phyloP scores from a whole-genome alignment of 2,797 vertebrate species.

The Enoplosus armatus region DNA sequence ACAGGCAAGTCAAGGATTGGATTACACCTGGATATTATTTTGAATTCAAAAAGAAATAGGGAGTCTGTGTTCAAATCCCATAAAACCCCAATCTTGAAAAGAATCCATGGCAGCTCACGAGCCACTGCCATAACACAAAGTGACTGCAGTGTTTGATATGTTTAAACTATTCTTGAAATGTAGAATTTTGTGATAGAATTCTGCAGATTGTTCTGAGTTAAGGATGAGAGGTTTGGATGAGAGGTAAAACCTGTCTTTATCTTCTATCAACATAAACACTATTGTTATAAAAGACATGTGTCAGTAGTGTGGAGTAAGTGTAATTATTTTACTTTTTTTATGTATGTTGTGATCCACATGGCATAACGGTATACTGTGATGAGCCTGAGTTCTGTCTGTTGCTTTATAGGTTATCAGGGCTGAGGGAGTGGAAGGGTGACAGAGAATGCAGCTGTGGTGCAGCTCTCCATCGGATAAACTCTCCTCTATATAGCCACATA shows the following conservation, averaged over 20 bases:
- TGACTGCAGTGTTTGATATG: neutral
- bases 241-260: conserved; percentile 1
- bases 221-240: neutral
- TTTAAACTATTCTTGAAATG: neutral
- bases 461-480: conserved; percentile 68
- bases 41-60: neutral
- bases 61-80: neutral
- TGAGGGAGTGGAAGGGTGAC: conserved; percentile 58
- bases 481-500: conserved; percentile 48
- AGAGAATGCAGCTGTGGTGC: conserved; percentile 43
- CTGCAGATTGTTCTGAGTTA: neutral
- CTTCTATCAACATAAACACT: neutral
- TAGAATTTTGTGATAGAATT: neutral
- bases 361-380: conserved; percentile 21
- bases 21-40: conserved; percentile 17
- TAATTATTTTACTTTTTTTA: neutral
- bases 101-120: neutral
- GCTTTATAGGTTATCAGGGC: conserved; percentile 43
- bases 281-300: neutral
- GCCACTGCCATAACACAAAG: neutral
- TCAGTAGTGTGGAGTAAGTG: neutral
- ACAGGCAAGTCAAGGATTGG: neutral
- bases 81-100: neutral
- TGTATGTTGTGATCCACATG: conserved; percentile 28
- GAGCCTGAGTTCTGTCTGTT: conserved; percentile 31